Percentiles rank a stretch among this genome's conserved stretches.
phyloP scores from a whole-genome alignment of 2,888 invertebrate genomes.

The Macaria liturata region DNA sequence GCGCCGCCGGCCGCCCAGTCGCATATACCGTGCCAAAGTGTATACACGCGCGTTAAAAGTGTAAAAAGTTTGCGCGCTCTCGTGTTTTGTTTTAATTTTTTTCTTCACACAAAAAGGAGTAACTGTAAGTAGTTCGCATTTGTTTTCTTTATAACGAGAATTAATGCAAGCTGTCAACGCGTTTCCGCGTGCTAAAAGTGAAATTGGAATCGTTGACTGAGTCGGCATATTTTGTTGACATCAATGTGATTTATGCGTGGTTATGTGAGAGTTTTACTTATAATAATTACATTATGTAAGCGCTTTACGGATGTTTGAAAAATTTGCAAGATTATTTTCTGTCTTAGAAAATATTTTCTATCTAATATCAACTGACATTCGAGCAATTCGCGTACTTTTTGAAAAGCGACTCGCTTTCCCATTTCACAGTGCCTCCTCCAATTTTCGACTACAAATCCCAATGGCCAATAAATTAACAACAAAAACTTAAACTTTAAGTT shows the following conservation, averaged over 20 bases:
- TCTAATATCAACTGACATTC: no score
- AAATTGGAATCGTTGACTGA: slow-evolving; percentile 29
- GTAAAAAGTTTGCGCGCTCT: slow-evolving; percentile 24
- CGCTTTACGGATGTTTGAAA: not conserved
- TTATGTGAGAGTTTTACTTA: slow-evolving; percentile 3
- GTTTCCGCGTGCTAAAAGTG: slow-evolving; percentile 4
- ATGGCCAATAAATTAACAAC: no score
- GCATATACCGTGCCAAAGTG: slow-evolving; percentile 60
- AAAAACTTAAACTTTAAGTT: no score
- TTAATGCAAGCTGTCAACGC: not conserved
- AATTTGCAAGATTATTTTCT: not conserved
- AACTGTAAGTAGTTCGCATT: slow-evolving; percentile 25
- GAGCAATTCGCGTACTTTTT: no score
- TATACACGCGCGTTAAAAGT: slow-evolving; percentile 47
- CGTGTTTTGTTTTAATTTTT: slow-evolving; percentile 24
- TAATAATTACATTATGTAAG: not conserved
- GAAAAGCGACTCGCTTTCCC: no score
- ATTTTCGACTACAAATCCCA: no score
- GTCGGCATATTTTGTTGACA: slow-evolving; percentile 41
- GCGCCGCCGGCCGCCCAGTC: slow-evolving; percentile 61
- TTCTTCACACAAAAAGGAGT: slow-evolving; percentile 24
- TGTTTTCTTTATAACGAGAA: not conserved
- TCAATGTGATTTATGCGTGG: slow-evolving; percentile 11
- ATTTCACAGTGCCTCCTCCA: no score
- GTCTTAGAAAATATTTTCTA: no score